These are phyloP conservation scores for Spermophilus dauricus DNA, from an alignment of 2,113 vertebrate species.

Conservation along the genomic window DNA sequence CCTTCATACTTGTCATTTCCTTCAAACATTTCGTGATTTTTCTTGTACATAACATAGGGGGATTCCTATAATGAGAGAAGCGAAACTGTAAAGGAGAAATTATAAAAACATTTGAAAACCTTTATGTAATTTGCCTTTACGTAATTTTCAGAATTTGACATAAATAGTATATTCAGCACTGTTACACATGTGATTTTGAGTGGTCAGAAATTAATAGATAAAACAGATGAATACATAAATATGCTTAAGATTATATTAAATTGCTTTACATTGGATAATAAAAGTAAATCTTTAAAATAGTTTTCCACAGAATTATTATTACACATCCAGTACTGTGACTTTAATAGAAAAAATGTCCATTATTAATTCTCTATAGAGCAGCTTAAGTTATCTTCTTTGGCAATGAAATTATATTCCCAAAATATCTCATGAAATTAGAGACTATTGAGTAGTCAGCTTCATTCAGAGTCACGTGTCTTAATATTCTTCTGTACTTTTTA, in stretches of 20 bases:
- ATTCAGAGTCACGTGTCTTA: not conserved
- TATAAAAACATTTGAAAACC: constrained; percentile 78
- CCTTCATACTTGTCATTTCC: constrained; percentile 99
- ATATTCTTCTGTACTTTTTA: not conserved
- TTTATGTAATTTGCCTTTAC: constrained; percentile 60
- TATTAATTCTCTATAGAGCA: constrained; percentile 33
- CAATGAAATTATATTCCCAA: constrained; percentile 22
- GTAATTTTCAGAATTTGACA: constrained; percentile 42
- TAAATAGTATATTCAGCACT: constrained; percentile 63
- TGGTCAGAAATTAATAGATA: constrained; percentile 64
- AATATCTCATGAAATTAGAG: not conserved
- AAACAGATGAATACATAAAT: constrained; percentile 47
- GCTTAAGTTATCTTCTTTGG: not conserved
- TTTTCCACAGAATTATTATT: not conserved
- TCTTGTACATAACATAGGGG: constrained; percentile 99
- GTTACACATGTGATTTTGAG: constrained; percentile 67
- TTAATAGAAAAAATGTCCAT: not conserved
- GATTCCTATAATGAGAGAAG: constrained; percentile 97
- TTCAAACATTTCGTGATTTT: constrained; percentile 98
- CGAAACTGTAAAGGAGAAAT: constrained; percentile 90
- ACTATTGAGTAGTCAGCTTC: not conserved
- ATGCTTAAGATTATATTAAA: constrained; percentile 10
- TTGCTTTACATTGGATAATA: not conserved
- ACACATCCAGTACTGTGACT: not conserved
- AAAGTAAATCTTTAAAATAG: constrained; percentile 48